Base-by-base conservation (phyloP, 30 jellyfish, hydroid and myxozoan species). In the Hydra vulgaris region DNA sequence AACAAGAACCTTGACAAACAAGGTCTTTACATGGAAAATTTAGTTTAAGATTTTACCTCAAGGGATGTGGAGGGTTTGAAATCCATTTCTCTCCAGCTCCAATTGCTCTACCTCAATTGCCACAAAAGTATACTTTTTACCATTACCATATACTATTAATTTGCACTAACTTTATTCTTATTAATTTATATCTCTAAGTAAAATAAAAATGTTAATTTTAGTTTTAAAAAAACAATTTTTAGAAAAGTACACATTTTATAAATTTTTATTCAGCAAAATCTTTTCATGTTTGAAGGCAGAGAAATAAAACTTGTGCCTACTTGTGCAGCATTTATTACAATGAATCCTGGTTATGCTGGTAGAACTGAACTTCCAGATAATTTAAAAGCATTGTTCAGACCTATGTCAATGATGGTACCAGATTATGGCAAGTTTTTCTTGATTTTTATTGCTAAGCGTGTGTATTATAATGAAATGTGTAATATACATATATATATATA, bases 401-500 rank as follows among this genome's bases (percentile, higher is more conserved):
- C 99, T 7, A 92, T 92, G 99, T 95, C 99, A 19, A 92, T 92
- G 99, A 92, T 92, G 99, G 99, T 92, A n/a, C 99, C 99, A 4
- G 95, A 92, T 74, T 92, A 92, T 78, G 99, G 99, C 87, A 71
- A 27, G 81, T 24, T 15, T n/a, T n/a, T 54, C 23, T 68, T 25
- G 17, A 53, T 23, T 78, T 40, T 18, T 16, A 3, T 15, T 69
- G 12, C 12, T 40, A 3, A 40, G 12, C 12, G 5, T 40, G 5
- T 40, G 12, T 40, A 3, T 40, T 40, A 3, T 3, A 40, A 40
- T 3, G 12, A 40, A 40, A 40, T 40, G 61, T 12, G 12, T 40
- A 40, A 40, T 40, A 40, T 40, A 40, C 61, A 40, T 12, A 40
- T 5, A 40, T n/a, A n/a, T n/a, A n/a, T n/a, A n/a, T n/a, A n/a